Base-by-base conservation (phyloP, 2,888 invertebrate species). In the Mongoloraphidia duomilia region DNA sequence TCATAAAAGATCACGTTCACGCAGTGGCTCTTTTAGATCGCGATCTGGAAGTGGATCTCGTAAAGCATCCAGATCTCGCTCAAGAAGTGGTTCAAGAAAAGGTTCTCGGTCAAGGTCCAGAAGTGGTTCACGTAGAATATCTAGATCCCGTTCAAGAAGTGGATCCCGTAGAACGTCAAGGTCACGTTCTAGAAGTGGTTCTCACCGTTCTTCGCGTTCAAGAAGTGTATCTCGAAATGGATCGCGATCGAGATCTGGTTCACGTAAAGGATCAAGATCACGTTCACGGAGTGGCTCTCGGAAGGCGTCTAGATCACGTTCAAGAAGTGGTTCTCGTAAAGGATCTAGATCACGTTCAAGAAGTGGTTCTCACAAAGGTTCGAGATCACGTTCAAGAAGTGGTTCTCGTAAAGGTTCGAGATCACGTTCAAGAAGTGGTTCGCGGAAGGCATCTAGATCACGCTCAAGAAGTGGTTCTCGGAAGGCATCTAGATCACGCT, bases 1-100 rank as follows among this genome's bases (percentile, higher is more conserved):
- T 9, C 52, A 54, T 17, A 55, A 65, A 1, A 54, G 62, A 48
- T 61, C 64, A 2, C 56, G 61, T 48, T 60, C 61, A 34, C 52
- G 58, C n/a, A 55, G 55, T 14, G 49, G 51, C 45, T 50, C 53
- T 26, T 59, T 62, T 6, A 57, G 59, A 41, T 66, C 65, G 3
- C 55, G 60, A 14, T 65, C 64, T 33, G 52, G 53, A 3, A 26
- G 26, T 26, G 26, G 26, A 26, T 26, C 26, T 26, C 17, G 17
- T 3, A 17, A 17, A 17, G 4, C 17, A 17, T 17, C 17, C 17
- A 17, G 60, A 2, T 67, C 68, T 8, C 60, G 63, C 11, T 61
- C 63, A 36, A 60, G 61, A 44, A 65, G 66, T 2, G 60, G 59
- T 12, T 67, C 63, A 36, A 60, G 61, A 3, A 65, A 68, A 2